phyloP scores from a whole-genome alignment of 1,140 invertebrate genomes.

The Heterodera carotae region DNA sequence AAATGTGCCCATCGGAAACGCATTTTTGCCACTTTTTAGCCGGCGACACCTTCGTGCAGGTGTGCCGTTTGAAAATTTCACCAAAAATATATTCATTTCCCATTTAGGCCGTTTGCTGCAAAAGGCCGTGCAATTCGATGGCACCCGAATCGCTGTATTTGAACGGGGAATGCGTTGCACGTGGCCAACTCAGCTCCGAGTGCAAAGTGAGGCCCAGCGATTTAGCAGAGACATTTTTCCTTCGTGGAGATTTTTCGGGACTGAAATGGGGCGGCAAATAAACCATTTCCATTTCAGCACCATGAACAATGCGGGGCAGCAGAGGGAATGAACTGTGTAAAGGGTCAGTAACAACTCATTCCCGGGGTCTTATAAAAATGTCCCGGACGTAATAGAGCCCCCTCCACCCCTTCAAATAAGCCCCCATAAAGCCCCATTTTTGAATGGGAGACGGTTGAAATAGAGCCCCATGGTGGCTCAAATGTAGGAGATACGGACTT shows the following conservation, averaged over 20 bases:
- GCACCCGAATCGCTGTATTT: conserved; percentile 64
- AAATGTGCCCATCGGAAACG: conserved; percentile 59
- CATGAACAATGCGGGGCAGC: conserved; percentile 64
- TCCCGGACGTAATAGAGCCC: too few relatives aligned
- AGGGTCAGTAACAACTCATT: too few relatives aligned
- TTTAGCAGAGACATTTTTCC: background rate
- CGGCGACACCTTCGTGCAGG: conserved; percentile 55
- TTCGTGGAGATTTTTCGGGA: background rate
- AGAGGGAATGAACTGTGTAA: conserved; percentile 62
- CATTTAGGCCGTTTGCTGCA: conserved; percentile 61
- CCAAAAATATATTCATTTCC: background rate
- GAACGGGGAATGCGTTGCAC: conserved; percentile 61
- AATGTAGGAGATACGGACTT: too few relatives aligned
- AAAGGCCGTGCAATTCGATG: conserved; percentile 63
- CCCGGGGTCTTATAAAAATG: too few relatives aligned
- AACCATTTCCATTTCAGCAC: conserved; percentile 9
- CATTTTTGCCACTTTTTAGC: conserved; percentile 62
- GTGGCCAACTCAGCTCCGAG: conserved; percentile 59
- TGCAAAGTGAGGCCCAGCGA: conserved; percentile 36
- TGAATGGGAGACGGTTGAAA: too few relatives aligned
- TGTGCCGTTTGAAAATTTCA: conserved; percentile 25
- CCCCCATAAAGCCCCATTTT: too few relatives aligned
- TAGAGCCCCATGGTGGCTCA: too few relatives aligned
- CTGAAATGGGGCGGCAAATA: background rate
- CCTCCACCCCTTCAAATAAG: too few relatives aligned